These are phyloP conservation scores for Australoheros scitulus DNA, from an alignment of 2,113 vertebrate species.

Conservation along the genomic window DNA sequence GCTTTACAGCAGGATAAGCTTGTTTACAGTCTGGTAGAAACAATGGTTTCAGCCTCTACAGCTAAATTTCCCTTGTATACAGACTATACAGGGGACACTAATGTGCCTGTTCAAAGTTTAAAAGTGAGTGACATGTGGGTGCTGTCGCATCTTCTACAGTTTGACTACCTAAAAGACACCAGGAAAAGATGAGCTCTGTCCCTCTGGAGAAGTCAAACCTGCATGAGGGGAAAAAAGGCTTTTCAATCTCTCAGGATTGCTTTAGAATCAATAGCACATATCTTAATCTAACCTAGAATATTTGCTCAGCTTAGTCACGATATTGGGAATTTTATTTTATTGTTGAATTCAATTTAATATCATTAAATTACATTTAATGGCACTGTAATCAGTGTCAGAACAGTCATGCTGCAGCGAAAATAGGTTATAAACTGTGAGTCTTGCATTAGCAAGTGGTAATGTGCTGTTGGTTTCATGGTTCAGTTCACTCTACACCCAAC, in stretches of 20 bases:
- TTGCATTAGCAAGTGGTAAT: background rate
- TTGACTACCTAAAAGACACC: background rate
- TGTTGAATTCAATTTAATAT: background rate
- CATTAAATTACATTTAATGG: background rate
- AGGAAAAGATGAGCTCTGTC: background rate
- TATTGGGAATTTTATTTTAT: background rate
- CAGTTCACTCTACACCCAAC: background rate
- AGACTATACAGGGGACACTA: background rate
- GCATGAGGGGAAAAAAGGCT: too few relatives aligned
- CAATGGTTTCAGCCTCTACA: background rate
- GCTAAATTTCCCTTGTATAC: background rate
- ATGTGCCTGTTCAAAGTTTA: background rate
- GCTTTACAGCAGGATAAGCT: background rate
- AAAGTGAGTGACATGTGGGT: background rate
- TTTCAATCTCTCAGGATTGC: background rate
- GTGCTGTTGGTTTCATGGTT: background rate
- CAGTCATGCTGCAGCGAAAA: background rate
- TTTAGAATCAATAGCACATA: background rate
- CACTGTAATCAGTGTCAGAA: background rate
- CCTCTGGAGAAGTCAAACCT: too few relatives aligned
- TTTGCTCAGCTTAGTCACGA: background rate
- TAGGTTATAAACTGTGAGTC: background rate
- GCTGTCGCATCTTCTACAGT: background rate
- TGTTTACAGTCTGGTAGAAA: background rate
- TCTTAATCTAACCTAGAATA: accelerated